Percentiles rank a stretch among this genome's conserved stretches.
phyloP scores from a whole-genome alignment of 2,888 invertebrate genomes.

The Pandemis heparana region DNA sequence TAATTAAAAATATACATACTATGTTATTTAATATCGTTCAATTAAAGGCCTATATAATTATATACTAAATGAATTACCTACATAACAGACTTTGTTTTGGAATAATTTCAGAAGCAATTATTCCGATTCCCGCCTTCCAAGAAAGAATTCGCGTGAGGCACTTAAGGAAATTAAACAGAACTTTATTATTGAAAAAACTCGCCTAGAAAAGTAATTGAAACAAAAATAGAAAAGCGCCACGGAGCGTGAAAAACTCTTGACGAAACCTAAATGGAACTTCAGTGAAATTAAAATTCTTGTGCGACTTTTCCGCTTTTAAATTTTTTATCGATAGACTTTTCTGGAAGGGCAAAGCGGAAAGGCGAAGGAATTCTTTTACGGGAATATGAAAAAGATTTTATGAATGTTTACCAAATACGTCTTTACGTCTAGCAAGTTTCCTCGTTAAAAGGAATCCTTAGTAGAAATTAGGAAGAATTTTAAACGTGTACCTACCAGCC shows the following conservation, averaged over 20 bases:
- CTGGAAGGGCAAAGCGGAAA: constrained; percentile 23
- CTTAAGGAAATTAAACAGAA: constrained; percentile 13
- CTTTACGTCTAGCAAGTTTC: constrained; percentile 37
- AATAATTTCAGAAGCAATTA: background rate
- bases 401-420: constrained; percentile 40
- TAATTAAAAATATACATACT: no score
- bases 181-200: constrained; percentile 30
- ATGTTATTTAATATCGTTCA: no score
- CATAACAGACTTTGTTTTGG: no score
- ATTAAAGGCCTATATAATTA: no score
- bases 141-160: constrained; percentile 11
- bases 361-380: constrained; percentile 31
- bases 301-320: constrained; percentile 40
- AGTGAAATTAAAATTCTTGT: constrained; percentile 41
- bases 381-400: constrained; percentile 35
- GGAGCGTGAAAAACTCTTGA: constrained; percentile 31
- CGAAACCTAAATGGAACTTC: constrained; percentile 36
- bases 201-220: constrained; percentile 34
- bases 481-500: constrained; percentile 28
- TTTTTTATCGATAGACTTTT: constrained; percentile 42
- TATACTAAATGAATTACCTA: no score
- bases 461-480: constrained; percentile 36
- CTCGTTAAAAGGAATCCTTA: constrained; percentile 39
- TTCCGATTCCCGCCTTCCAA: background rate
- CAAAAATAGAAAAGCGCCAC: constrained; percentile 29